Evolutionary conservation across 2,888 invertebrate genomes (phyloP).

Genomic region (Lepidocyrtinus sp.): DNA sequence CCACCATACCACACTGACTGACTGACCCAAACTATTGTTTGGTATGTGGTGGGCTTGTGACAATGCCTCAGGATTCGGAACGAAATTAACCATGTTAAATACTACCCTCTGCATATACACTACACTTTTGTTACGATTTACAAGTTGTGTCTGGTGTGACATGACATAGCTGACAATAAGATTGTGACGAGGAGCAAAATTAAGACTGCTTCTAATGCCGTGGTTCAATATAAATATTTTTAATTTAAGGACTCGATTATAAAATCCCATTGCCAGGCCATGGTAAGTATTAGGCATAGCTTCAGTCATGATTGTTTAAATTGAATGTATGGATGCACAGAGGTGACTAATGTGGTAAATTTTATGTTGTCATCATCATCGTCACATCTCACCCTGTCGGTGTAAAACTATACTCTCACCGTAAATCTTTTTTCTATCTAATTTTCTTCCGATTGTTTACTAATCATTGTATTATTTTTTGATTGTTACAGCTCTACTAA

Average conservation of each 20-base stretch:
- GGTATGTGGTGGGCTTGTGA: background rate
- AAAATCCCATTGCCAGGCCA: too few relatives aligned
- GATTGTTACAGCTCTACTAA: conserved; percentile 69
- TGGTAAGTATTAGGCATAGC: too few relatives aligned
- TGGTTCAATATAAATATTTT: too few relatives aligned
- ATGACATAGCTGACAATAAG: conserved; percentile 49
- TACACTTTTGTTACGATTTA: too few relatives aligned
- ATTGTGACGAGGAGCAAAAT: background rate
- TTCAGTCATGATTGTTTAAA: conserved; percentile 13
- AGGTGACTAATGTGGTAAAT: conserved; percentile 24
- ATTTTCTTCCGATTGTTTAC: conserved; percentile 47
- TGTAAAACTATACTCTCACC: background rate
- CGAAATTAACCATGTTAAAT: too few relatives aligned
- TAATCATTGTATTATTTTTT: conserved; percentile 31
- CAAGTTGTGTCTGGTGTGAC: too few relatives aligned
- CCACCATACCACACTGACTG: conserved; percentile 46
- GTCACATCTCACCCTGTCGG: conserved; percentile 12
- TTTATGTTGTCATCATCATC: conserved; percentile 34
- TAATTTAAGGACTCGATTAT: too few relatives aligned
- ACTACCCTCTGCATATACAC: too few relatives aligned
- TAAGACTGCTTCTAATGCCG: background rate
- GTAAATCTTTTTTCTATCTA: too few relatives aligned
- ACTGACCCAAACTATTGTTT: conserved; percentile 47
- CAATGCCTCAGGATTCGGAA: background rate
- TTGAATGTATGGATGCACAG: conserved; percentile 13